phyloP scores from a whole-genome alignment of 2,888 invertebrate genomes.

The Synanthedon andrenaeformis region DNA sequence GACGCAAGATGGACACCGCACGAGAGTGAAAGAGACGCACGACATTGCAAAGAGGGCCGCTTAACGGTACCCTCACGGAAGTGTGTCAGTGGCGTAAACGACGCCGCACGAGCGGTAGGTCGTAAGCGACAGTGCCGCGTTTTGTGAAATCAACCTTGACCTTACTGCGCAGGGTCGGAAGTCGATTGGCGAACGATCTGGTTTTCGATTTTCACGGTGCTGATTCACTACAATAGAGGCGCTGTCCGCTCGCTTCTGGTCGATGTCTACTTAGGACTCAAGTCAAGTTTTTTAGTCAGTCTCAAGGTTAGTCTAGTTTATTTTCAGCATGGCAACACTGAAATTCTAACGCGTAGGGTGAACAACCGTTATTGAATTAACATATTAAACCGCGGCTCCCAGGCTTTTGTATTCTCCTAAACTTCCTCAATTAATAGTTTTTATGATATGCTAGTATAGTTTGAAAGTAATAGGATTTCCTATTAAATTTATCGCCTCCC shows the following conservation, averaged over 20 bases:
- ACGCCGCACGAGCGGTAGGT: conserved; percentile 29
- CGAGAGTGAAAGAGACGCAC: conserved; percentile 63
- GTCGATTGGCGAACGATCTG: conserved; percentile 23
- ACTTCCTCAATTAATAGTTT: neutral
- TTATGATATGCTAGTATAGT: neutral
- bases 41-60: conserved; percentile 53
- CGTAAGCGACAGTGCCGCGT: conserved; percentile 30
- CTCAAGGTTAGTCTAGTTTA: conserved; percentile 43
- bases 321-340: neutral
- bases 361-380: neutral
- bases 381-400: neutral
- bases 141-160: conserved; percentile 53
- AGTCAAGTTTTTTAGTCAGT: conserved; percentile 57
- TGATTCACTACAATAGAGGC: conserved; percentile 57
- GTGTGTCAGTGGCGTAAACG: conserved; percentile 68
- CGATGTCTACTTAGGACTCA: conserved; percentile 36
- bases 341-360: neutral
- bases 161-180: conserved; percentile 26
- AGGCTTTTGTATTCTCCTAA: neutral
- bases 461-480: neutral
- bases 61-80: conserved; percentile 67
- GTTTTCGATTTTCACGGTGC: conserved; percentile 68
- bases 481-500: neutral
- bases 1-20: conserved; percentile 33
- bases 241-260: conserved; percentile 37